phyloP scores from a whole-genome alignment of 2,113 vertebrate species.

The Glaucidium brasilianum region DNA sequence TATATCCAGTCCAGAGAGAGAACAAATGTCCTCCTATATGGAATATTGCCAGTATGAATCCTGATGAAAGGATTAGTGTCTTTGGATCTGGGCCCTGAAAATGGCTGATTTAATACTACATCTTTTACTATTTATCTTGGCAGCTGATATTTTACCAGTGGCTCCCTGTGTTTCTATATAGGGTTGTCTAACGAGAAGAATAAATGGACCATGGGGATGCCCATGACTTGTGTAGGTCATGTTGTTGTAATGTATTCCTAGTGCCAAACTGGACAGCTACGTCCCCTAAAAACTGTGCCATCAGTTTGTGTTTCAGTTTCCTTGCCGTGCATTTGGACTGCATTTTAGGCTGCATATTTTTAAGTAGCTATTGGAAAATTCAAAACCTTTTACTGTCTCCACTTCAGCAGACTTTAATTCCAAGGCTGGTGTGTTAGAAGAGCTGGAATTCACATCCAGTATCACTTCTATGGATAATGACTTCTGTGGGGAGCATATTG shows the following conservation, averaged over 20 bases:
- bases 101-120: neutral
- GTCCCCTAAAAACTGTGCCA: neutral
- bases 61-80: neutral
- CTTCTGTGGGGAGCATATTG: fast-evolving
- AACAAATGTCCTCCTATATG: neutral
- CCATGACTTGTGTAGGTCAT: neutral
- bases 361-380: neutral
- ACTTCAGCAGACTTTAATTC: neutral
- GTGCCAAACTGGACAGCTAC: neutral
- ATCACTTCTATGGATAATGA: neutral
- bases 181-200: neutral
- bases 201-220: neutral
- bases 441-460: neutral
- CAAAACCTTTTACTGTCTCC: neutral
- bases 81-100: constrained; percentile 4
- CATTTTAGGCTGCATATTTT: neutral
- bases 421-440: neutral
- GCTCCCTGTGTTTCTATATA: neutral
- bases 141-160: neutral
- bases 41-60: neutral
- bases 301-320: neutral
- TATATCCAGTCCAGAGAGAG: neutral
- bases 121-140: neutral
- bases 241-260: neutral
- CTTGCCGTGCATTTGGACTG: neutral